Conservation (phyloP, 2,888 invertebrate genomes). For the Drosophila ezoana region DNA sequence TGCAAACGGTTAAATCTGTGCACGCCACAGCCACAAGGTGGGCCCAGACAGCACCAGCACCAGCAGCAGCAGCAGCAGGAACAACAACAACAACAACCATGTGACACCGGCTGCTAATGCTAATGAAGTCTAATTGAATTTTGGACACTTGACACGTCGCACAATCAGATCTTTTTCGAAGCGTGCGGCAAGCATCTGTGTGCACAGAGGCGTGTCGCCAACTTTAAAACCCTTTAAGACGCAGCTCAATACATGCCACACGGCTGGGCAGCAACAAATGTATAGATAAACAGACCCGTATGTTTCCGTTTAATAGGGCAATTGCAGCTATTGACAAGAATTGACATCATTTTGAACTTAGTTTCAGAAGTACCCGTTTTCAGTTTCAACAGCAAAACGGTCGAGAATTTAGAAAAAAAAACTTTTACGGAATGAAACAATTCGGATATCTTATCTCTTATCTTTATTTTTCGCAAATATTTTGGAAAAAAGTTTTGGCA, state of each 20-base stretch:
- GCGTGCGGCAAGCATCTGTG: slow-evolving; percentile 16
- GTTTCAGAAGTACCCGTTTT: background rate
- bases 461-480: no score
- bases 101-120: slow-evolving; percentile 79
- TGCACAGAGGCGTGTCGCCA: slow-evolving; percentile 23
- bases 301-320: background rate
- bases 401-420: no score
- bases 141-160: slow-evolving; percentile 80
- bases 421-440: background rate
- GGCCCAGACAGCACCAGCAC: slow-evolving; percentile 20
- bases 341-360: background rate
- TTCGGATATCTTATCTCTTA: no score
- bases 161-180: slow-evolving; percentile 70
- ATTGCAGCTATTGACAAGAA: background rate
- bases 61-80: slow-evolving; percentile 12
- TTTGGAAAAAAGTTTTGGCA: no score
- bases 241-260: slow-evolving; percentile 13
- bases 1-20: slow-evolving; percentile 78
- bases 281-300: background rate
- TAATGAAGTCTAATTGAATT: slow-evolving; percentile 81
- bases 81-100: slow-evolving; percentile 32
- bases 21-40: slow-evolving; percentile 72
- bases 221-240: slow-evolving; percentile 33
- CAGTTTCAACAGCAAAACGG: background rate
- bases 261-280: background rate